Conservation (phyloP, 2,797 vertebrate genomes). For the Taeniopygia guttata region DNA sequence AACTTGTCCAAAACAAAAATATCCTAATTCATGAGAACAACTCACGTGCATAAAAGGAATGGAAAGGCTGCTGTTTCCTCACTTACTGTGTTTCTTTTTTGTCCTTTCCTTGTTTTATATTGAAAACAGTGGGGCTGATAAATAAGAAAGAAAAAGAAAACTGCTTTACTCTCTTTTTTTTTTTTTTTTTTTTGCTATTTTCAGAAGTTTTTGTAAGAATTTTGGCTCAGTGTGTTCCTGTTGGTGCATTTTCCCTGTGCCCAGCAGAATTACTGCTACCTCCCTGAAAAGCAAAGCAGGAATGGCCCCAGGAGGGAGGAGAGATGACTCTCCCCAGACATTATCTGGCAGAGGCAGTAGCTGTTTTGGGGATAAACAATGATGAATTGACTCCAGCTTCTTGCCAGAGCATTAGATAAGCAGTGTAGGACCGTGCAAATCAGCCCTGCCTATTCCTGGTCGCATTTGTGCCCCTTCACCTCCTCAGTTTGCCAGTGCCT, state of each 20-base stretch:
- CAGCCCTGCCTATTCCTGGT: background rate
- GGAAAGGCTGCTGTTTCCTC: background rate
- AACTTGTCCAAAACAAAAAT: background rate
- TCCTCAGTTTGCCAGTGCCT: background rate
- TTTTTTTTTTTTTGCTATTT: background rate
- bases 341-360: slow-evolving; percentile 20
- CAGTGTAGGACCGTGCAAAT: background rate
- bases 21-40: background rate
- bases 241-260: background rate
- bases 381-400: slow-evolving; percentile 4
- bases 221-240: background rate
- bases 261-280: slow-evolving; percentile 5
- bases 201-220: background rate
- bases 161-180: background rate
- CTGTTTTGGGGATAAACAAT: slow-evolving; percentile 41
- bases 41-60: background rate
- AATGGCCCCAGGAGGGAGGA: background rate
- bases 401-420: slow-evolving; percentile 30
- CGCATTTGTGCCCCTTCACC: background rate
- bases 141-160: background rate
- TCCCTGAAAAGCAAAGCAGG: slow-evolving; percentile 25
- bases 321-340: background rate
- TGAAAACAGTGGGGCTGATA: background rate
- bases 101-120: background rate
- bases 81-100: background rate